phyloP scores from a whole-genome alignment of 23 tunicate species.

The Styela clava region DNA sequence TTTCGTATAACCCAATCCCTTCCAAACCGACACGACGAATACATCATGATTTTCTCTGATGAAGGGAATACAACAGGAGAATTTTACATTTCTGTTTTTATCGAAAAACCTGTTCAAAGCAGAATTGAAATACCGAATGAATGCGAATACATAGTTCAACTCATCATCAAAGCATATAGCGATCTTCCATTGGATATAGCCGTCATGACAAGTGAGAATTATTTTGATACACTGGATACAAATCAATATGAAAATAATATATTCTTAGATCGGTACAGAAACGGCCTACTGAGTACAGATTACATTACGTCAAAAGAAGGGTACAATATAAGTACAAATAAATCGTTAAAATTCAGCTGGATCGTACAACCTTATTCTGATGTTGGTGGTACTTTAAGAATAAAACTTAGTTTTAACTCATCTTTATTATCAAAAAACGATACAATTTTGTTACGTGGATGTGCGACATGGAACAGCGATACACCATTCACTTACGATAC shows the following conservation, averaged over 20 bases:
- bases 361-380: slow-evolving; percentile 55
- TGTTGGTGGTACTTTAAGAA: slow-evolving; percentile 72
- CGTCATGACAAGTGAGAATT: not conserved
- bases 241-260: not conserved
- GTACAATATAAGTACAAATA: slow-evolving; percentile 20
- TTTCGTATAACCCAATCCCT: slow-evolving; percentile 17
- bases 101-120: slow-evolving; percentile 22
- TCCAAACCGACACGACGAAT: not conserved
- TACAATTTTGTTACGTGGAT: slow-evolving; percentile 1
- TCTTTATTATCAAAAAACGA: not conserved
- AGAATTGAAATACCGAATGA: slow-evolving; percentile 61
- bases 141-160: slow-evolving; percentile 50
- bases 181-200: not conserved
- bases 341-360: slow-evolving; percentile 40
- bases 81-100: slow-evolving; percentile 59
- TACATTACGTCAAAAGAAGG: slow-evolving; percentile 24
- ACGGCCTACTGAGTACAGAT: slow-evolving; percentile 33
- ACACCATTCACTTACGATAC: not conserved
- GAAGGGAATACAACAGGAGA: slow-evolving; percentile 18
- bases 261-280: slow-evolving; percentile 33
- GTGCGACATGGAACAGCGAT: not conserved
- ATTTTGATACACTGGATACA: not conserved
- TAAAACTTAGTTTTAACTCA: slow-evolving; percentile 1
- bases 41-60: slow-evolving; percentile 14
- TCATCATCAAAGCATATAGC: slow-evolving; percentile 15